Conservation (phyloP, 2,797 vertebrate species). For the Sitta carolinensis region DNA sequence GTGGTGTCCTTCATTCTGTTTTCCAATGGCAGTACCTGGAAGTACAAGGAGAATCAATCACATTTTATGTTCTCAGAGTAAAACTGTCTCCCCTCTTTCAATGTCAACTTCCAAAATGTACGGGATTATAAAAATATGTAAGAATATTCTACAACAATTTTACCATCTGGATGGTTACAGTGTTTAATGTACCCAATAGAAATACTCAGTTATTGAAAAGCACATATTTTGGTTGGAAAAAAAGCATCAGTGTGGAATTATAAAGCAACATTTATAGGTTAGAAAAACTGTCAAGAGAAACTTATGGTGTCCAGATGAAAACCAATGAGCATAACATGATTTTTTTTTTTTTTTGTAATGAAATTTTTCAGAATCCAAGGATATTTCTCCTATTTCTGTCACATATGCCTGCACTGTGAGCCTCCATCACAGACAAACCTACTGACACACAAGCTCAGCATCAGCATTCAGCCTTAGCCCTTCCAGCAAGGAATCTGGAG, state of each 20-base stretch:
- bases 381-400: background rate
- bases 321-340: background rate
- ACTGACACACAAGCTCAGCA: background rate
- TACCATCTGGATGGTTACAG: background rate
- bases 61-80: background rate
- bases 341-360: background rate
- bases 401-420: background rate
- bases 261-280: background rate
- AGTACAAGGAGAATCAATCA: background rate
- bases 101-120: background rate
- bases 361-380: background rate
- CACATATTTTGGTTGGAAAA: background rate
- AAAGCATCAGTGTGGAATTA: background rate
- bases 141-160: background rate
- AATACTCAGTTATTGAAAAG: background rate
- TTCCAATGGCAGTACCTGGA: slow-evolving; percentile 86
- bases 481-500: background rate
- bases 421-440: background rate
- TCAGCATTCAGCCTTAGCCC: background rate
- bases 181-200: background rate
- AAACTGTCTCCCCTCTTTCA: background rate
- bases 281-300: background rate
- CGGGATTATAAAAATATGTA: background rate
- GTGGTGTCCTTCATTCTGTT: slow-evolving; percentile 86
- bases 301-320: background rate